These are phyloP conservation scores for Ypsolopha sequella DNA, from an alignment of 2,888 invertebrate species.

Conservation along the genomic window DNA sequence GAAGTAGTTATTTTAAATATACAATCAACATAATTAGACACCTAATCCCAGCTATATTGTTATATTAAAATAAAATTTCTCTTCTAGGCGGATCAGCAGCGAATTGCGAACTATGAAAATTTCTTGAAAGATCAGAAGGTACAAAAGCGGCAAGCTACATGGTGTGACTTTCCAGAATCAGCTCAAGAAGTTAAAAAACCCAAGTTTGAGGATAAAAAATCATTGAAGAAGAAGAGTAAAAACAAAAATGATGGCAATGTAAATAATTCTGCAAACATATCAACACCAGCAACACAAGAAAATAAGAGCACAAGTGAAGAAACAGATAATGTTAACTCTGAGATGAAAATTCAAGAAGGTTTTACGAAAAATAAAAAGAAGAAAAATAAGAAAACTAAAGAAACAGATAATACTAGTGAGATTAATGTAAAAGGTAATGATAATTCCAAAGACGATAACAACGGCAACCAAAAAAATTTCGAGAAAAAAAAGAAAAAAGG, in stretches of 20 bases:
- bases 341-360: conserved; percentile 8
- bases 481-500: conserved; percentile 23
- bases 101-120: conserved; percentile 60
- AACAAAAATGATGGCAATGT: conserved; percentile 11
- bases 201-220: conserved; percentile 12
- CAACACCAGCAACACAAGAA: no score
- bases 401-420: conserved; percentile 1
- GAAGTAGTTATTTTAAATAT: no score
- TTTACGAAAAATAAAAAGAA: conserved; percentile 16
- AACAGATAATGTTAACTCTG: conserved; percentile 8
- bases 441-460: background rate
- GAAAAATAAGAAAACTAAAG: conserved; percentile 14
- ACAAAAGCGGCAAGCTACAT: conserved; percentile 53
- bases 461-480: conserved; percentile 5
- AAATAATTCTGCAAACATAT: conserved; percentile 2
- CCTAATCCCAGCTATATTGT: no score
- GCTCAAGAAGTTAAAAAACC: conserved; percentile 25
- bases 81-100: conserved; percentile 53
- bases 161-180: conserved; percentile 68
- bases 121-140: conserved; percentile 62
- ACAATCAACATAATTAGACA: no score
- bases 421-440: background rate
- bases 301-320: background rate
- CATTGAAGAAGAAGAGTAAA: conserved; percentile 15
- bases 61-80: background rate